phyloP scores from a whole-genome alignment of 1,140 invertebrate genomes.

The Megathymus violae region DNA sequence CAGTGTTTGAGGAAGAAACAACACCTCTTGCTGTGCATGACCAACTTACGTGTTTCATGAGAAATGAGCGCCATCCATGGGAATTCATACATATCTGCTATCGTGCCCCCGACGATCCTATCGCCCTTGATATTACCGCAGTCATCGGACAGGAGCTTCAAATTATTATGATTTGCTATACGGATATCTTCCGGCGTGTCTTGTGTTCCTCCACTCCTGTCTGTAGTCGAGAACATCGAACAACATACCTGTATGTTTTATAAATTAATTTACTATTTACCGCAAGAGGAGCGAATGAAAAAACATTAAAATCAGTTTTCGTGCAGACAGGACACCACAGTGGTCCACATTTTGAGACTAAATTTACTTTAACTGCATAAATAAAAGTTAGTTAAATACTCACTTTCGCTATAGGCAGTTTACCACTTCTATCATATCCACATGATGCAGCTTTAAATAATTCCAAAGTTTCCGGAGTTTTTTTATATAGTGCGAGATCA shows the following conservation, averaged over 20 bases:
- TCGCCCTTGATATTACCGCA: constrained; percentile 36
- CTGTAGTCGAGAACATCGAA: background rate
- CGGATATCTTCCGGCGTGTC: background rate
- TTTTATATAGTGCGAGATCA: constrained; percentile 4
- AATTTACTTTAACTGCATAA: background rate
- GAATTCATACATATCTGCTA: constrained; percentile 33
- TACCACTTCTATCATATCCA: constrained; percentile 14
- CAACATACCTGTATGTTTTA: constrained; percentile 32
- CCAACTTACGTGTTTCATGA: background rate
- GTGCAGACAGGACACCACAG: no score
- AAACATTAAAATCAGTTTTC: no score
- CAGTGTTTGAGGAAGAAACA: no score
- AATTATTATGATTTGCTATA: constrained; percentile 22
- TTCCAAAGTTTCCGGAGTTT: background rate
- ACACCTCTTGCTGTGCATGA: no score
- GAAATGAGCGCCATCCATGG: constrained; percentile 45
- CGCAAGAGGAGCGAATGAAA: background rate
- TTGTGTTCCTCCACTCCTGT: background rate
- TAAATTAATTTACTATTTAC: no score
- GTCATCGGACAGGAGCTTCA: constrained; percentile 18
- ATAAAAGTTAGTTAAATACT: background rate
- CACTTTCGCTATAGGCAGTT: constrained; percentile 4
- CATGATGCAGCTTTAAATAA: constrained; percentile 20
- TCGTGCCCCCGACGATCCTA: constrained; percentile 27
- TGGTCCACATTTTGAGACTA: no score